These are phyloP conservation scores for Psettodes erumei DNA, from an alignment of 2,113 vertebrate species.

Conservation along the genomic window DNA sequence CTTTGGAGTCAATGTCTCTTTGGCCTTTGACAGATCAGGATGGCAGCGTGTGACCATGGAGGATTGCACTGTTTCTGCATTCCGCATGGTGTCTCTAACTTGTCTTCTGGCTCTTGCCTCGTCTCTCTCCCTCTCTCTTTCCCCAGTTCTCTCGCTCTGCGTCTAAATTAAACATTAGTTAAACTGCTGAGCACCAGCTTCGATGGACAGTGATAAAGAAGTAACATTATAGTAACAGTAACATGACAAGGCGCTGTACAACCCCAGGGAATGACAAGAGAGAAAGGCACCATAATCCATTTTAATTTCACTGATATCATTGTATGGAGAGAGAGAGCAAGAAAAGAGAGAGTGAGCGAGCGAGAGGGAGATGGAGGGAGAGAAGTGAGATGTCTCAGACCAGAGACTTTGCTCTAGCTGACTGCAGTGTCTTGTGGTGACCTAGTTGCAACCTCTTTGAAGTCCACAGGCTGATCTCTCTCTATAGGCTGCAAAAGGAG, in stretches of 20 bases:
- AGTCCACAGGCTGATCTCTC: constrained; percentile 84
- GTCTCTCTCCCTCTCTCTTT: constrained; percentile 4
- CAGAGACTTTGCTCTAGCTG: constrained; percentile 75
- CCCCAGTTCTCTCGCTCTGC: constrained; percentile 17
- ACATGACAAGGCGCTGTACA: constrained; percentile 72
- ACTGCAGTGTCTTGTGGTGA: constrained; percentile 83
- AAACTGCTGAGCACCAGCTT: constrained; percentile 70
- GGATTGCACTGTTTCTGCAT: constrained; percentile 63
- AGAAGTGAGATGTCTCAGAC: constrained; percentile 78
- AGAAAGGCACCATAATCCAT: constrained; percentile 71
- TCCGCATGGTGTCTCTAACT: constrained; percentile 47
- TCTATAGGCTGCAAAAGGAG: constrained; percentile 70
- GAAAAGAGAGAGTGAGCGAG: constrained; percentile 10
- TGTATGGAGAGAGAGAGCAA: constrained; percentile 45
- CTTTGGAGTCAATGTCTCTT: constrained; percentile 60
- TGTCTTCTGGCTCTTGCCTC: constrained; percentile 26
- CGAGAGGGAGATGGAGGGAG: constrained; percentile 15
- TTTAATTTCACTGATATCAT: constrained; percentile 78
- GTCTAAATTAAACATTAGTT: constrained; percentile 74
- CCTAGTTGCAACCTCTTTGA: constrained; percentile 87
- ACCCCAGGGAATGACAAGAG: constrained; percentile 68
- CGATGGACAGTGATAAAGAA: constrained; percentile 69
- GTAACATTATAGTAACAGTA: constrained; percentile 72
- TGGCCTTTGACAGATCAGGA: constrained; percentile 70
- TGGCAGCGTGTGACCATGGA: constrained; percentile 62